Conservation (phyloP, 1,140 invertebrate species). For the Vanessa atalanta region DNA sequence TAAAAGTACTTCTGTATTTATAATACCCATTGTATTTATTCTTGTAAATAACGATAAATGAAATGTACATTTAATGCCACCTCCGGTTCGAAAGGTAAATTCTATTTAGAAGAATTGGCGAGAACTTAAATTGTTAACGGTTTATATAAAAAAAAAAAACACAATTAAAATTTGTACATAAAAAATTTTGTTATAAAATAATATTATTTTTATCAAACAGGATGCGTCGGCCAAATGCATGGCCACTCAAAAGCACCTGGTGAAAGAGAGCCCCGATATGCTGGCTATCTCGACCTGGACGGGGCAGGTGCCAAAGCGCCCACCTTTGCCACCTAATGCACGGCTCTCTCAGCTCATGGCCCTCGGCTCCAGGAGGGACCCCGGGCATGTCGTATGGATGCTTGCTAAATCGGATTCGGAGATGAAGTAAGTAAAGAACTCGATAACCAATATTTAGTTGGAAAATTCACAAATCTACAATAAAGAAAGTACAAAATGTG, state of each 20-base stretch:
- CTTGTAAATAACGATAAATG: no score
- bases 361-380: slow-evolving; percentile 84
- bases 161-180: no score
- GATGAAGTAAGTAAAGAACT: slow-evolving; percentile 81
- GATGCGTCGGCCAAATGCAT: slow-evolving; percentile 79
- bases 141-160: no score
- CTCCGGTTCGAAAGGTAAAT: not conserved
- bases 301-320: slow-evolving; percentile 84
- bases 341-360: slow-evolving; percentile 86
- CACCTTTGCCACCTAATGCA: slow-evolving; percentile 84
- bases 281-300: slow-evolving; percentile 89
- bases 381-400: slow-evolving; percentile 79
- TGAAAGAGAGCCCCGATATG: slow-evolving; percentile 89
- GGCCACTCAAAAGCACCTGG: slow-evolving; percentile 81
- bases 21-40: no score
- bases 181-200: not conserved
- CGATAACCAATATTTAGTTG: no score
- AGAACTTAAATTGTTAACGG: no score
- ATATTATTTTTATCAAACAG: slow-evolving; percentile 45
- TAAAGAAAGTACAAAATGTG: no score
- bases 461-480: no score
- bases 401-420: slow-evolving; percentile 83
- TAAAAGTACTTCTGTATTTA: no score
- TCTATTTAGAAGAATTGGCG: no score
- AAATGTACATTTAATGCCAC: not conserved